Evolutionary conservation across 2,113 vertebrate genomes (phyloP), one percentile per base, ranked within the genome.

Genomic region (Addax nasomaculatus): DNA sequence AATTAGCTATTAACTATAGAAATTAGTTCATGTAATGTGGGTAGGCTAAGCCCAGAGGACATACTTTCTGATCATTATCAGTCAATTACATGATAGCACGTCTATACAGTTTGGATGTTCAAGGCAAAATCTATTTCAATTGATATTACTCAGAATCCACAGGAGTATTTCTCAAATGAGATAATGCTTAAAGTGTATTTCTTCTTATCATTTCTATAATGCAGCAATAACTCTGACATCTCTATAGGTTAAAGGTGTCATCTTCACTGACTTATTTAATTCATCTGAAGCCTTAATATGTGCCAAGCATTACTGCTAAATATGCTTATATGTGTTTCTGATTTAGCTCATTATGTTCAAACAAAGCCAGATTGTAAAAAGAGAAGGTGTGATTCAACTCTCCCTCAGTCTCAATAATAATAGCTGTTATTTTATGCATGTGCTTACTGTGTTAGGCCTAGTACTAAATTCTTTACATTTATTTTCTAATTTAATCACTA

Each of bases 1-100:
- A 89, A 97, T 83, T 85, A 95, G 73, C 73, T 93, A 30, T 95
- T 95, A 95, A 92, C 51, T 86, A 78, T 60, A 96, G 92, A 98
- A 97, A 93, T 96, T 92, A 97, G 92, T 92, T 92, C 87, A 90
- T 89, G 17, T 92, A 64, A 92, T 58, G 79, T 94, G 58, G 91
- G 81, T 79, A 89, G 93, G 30, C 33, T 95, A 64, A 96, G 45
- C 83, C 73, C 16, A 70, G 83, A 96, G 89, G 89, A 93, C 51
- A 89, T 10, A 19, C 57, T 93, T 96, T 57, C 36, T 86, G 83
- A 64, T 96, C 89, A 92, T 93, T 95, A 93, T 80, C 89, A 90
- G 90, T 90, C 93, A 92, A 29, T 97, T 84, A 92, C 39, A 62
- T 17, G 90, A 43, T 17, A 76, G 93, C 83, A 92, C 5, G 0